phyloP scores from a whole-genome alignment of 2,888 invertebrate genomes.

The Danaus chrysippus region DNA sequence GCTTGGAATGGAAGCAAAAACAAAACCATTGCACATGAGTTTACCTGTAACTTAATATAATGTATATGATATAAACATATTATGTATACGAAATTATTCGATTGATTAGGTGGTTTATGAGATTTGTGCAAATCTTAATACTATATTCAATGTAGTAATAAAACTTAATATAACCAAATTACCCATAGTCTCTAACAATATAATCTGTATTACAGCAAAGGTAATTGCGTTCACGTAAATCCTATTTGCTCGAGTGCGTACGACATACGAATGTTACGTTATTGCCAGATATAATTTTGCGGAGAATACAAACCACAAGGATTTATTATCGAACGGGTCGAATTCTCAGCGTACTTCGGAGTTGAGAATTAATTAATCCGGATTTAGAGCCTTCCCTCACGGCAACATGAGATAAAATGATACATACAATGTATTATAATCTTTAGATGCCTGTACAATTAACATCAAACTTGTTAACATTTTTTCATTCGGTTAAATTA shows the following conservation, averaged over 20 bases:
- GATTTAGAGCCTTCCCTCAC: constrained; percentile 51
- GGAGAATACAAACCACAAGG: constrained; percentile 39
- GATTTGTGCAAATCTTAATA: not conserved
- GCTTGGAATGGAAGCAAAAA: too few species aligned
- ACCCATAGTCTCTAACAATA: constrained; percentile 16
- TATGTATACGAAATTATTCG: too few species aligned
- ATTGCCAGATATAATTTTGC: constrained; percentile 41
- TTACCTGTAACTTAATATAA: too few species aligned
- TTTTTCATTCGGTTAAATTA: not conserved
- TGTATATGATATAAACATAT: too few species aligned
- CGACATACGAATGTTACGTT: constrained; percentile 31
- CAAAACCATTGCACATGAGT: too few species aligned
- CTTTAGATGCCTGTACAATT: constrained; percentile 2
- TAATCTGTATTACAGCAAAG: constrained; percentile 28
- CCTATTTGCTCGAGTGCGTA: constrained; percentile 32
- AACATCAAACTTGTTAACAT: not conserved
- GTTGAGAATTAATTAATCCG: constrained; percentile 63
- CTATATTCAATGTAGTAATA: constrained; percentile 4
- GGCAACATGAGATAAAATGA: constrained; percentile 55
- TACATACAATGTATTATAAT: constrained; percentile 24
- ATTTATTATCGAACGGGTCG: constrained; percentile 48
- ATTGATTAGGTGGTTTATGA: constrained; percentile 1
- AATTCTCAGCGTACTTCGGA: constrained; percentile 48
- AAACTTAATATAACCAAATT: not conserved
- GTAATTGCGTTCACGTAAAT: constrained; percentile 33